Percentiles rank a stretch among this genome's conserved stretches.
Conservation (phyloP, 2,797 vertebrate genomes). For the Chelonia mydas region DNA sequence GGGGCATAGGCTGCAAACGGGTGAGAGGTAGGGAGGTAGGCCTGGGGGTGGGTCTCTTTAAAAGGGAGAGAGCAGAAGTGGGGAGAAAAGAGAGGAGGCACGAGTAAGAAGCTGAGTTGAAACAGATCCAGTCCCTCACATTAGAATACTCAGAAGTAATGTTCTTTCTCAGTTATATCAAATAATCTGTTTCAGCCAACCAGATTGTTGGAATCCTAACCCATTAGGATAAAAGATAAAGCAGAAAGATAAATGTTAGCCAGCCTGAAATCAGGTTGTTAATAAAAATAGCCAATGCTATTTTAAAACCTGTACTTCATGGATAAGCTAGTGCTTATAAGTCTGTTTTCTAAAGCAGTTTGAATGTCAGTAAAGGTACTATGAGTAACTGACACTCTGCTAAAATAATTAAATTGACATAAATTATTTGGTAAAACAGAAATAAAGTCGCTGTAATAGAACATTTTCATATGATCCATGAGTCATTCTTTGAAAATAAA, state of each 20-base stretch:
- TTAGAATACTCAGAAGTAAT: accelerated
- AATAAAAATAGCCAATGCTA: background rate
- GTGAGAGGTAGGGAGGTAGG: background rate
- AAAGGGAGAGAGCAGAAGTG: background rate
- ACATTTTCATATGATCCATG: accelerated
- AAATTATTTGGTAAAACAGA: conserved; percentile 15
- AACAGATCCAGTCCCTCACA: background rate
- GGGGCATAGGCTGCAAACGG: background rate
- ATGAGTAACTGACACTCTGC: conserved; percentile 10
- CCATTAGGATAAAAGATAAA: background rate
- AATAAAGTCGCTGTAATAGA: conserved; percentile 28
- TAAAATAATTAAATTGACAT: conserved; percentile 35
- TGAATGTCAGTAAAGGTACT: background rate
- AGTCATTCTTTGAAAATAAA: conserved; percentile 38
- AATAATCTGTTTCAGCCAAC: background rate
- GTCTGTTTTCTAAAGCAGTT: background rate
- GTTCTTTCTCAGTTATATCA: background rate
- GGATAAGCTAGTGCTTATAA: background rate
- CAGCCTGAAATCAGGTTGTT: background rate
- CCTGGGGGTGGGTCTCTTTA: background rate
- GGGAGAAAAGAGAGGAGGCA: background rate
- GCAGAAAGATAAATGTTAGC: background rate
- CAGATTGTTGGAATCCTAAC: background rate
- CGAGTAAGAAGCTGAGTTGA: background rate
- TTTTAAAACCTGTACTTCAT: background rate